phyloP scores from a whole-genome alignment of 2,888 invertebrate genomes.

The Nemotelus nigrinus region DNA sequence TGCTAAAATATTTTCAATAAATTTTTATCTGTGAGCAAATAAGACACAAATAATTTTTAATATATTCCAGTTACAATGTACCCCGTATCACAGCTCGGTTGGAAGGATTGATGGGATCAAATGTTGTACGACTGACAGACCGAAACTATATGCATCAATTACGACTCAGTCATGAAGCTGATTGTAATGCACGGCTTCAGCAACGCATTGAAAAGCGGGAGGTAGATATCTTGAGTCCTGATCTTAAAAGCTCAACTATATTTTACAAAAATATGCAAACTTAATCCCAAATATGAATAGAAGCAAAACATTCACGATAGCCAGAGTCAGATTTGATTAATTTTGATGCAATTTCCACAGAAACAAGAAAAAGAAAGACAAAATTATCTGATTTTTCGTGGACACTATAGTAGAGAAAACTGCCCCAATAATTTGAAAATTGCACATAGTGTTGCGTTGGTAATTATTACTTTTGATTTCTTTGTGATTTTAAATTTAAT shows the following conservation, averaged over 20 bases:
- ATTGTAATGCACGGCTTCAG: conserved; percentile 69
- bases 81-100: conserved; percentile 63
- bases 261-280: background rate
- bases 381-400: conserved; percentile 74
- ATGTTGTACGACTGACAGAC: conserved; percentile 72
- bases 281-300: background rate
- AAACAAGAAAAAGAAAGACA: conserved; percentile 75
- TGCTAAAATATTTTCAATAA: too few relatives aligned
- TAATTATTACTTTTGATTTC: conserved; percentile 35
- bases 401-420: conserved; percentile 56
- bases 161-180: conserved; percentile 69
- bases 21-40: too few relatives aligned
- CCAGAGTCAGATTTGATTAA: too few relatives aligned
- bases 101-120: conserved; percentile 65
- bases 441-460: conserved; percentile 49
- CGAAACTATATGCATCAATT: conserved; percentile 72
- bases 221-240: conserved; percentile 61
- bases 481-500: conserved; percentile 6
- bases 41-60: too few relatives aligned
- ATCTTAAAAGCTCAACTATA: background rate
- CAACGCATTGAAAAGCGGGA: conserved; percentile 69
- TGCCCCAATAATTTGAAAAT: conserved; percentile 45
- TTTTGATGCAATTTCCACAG: conserved; percentile 58
- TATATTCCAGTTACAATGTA: conserved; percentile 60
- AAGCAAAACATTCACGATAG: background rate